Conservation (phyloP, 2,113 vertebrate genomes). For the Pelmatolapia mariae region DNA sequence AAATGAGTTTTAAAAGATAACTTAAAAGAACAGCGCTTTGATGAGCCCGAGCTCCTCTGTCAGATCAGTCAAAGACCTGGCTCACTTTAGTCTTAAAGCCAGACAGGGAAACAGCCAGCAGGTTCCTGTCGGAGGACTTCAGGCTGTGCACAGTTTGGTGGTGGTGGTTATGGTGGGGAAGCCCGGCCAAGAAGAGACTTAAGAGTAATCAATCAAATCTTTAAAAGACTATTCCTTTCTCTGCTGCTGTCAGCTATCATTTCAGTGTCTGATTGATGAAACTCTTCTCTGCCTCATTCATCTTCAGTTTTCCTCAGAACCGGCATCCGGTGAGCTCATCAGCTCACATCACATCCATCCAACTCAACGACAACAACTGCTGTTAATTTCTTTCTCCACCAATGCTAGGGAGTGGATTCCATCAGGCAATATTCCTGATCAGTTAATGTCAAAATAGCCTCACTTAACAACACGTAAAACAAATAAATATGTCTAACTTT, state of each 20-base stretch:
- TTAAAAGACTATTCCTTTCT: not conserved
- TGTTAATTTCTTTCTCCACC: not conserved
- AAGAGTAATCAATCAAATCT: not conserved
- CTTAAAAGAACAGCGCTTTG: not conserved
- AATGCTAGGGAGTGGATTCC: not conserved
- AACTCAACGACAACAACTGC: not conserved
- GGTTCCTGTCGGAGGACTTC: not conserved
- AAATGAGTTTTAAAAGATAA: not conserved
- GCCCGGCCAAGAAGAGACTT: not conserved
- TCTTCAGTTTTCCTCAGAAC: not conserved
- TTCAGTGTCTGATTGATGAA: not conserved
- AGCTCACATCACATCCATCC: not conserved
- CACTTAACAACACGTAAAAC: not conserved
- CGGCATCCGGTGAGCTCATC: not conserved
- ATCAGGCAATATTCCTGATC: not conserved
- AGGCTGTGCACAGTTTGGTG: not conserved
- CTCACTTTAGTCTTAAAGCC: not conserved
- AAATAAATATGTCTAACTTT: not conserved
- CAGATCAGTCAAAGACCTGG: not conserved
- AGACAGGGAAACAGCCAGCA: not conserved
- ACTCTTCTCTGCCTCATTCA: not conserved
- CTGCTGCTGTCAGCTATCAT: not conserved
- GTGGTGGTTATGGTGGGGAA: not conserved
- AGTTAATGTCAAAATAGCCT: not conserved
- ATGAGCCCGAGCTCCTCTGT: not conserved